phyloP scores from a whole-genome alignment of 2,113 vertebrate species.

The Mus musculus region DNA sequence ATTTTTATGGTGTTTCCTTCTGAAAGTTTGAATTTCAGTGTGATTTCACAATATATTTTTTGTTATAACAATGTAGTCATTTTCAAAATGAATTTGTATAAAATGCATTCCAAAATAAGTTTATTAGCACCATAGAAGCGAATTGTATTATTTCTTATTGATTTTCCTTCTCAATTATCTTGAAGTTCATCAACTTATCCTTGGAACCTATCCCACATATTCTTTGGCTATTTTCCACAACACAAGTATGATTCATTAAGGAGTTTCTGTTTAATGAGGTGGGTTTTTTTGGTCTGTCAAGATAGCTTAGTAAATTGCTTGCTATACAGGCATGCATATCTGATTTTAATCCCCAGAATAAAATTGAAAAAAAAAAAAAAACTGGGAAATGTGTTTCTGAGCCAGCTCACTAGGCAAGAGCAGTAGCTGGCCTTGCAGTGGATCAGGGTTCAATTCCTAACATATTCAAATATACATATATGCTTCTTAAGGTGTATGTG shows the following conservation, averaged over 20 bases:
- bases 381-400: background rate
- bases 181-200: background rate
- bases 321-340: too few species aligned
- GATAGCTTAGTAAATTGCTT: background rate
- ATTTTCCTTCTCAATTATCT: background rate
- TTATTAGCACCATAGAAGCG: slow-evolving; percentile 23
- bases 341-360: background rate
- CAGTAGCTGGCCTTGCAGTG: background rate
- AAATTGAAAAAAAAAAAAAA: background rate
- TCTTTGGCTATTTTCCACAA: background rate
- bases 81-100: slow-evolving; percentile 36
- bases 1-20: background rate
- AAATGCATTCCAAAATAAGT: slow-evolving; percentile 5
- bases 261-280: background rate
- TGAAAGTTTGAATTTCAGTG: background rate
- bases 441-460: background rate
- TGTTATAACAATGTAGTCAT: slow-evolving; percentile 22
- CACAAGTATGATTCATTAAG: background rate
- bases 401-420: background rate
- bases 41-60: slow-evolving; percentile 39
- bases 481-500: background rate
- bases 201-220: background rate
- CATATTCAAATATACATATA: background rate
- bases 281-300: background rate
- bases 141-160: slow-evolving; percentile 10